Evolutionary conservation across 2,888 invertebrate species (phyloP).

Genomic region (Mamestra brassicae): DNA sequence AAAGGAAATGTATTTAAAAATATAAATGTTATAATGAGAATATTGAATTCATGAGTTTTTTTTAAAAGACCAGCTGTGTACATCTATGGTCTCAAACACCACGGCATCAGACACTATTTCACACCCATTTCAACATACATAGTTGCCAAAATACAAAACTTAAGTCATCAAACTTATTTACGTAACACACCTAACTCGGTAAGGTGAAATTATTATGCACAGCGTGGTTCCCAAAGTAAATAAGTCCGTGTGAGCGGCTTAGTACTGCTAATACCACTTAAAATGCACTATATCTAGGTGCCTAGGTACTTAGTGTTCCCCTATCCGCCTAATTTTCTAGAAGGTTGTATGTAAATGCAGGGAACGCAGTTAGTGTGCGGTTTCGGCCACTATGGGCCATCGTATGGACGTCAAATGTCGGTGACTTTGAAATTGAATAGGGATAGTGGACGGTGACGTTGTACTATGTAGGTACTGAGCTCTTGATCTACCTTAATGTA

Average conservation of each 20-base stretch:
- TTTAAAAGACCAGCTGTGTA: not conserved
- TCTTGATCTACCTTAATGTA: not conserved
- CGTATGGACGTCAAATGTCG: not conserved
- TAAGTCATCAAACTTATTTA: conserved; percentile 30
- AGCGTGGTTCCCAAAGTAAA: conserved; percentile 12
- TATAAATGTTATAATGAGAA: too few species aligned
- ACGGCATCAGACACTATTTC: not conserved
- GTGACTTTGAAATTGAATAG: conserved; percentile 19
- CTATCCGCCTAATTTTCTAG: conserved; percentile 26
- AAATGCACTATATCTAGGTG: conserved; percentile 16
- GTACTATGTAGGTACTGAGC: not conserved
- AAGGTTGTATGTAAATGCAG: conserved; percentile 31
- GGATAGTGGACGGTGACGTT: conserved; percentile 1
- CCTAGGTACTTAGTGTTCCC: not conserved
- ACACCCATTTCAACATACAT: conserved; percentile 11
- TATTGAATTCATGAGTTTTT: too few species aligned
- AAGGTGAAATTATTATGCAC: conserved; percentile 57
- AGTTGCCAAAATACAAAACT: conserved; percentile 30
- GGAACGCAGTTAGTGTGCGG: conserved; percentile 37
- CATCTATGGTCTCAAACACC: not conserved
- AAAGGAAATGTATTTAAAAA: not conserved
- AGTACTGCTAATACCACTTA: conserved; percentile 9
- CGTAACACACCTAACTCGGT: conserved; percentile 35
- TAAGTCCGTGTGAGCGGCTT: conserved; percentile 36
- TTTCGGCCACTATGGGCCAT: conserved; percentile 19